Percentiles rank a stretch among this genome's conserved stretches.
These are phyloP conservation scores for Trichosurus vulpecula DNA, from an alignment of 2,797 vertebrate species.

Conservation along the genomic window DNA sequence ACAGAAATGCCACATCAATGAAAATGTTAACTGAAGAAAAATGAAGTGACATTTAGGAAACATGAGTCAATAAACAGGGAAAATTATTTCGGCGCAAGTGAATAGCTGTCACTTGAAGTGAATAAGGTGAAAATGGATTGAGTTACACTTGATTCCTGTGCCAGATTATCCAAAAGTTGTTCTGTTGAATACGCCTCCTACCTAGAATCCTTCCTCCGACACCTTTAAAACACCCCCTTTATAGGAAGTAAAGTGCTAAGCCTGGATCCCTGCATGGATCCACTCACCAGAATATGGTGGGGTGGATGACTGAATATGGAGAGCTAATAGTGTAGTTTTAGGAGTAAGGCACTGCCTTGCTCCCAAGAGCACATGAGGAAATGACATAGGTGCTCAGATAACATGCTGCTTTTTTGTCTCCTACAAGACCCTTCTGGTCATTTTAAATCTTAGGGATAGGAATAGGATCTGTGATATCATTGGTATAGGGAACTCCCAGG, in stretches of 20 bases:
- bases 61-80: background rate
- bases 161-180: background rate
- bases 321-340: background rate
- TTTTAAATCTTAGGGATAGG: background rate
- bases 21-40: background rate
- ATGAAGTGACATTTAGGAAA: background rate
- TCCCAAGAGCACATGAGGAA: background rate
- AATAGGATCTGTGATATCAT: background rate
- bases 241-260: background rate
- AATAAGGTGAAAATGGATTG: background rate
- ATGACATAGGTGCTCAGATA: background rate
- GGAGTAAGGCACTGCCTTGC: background rate
- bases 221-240: background rate
- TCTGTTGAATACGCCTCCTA: background rate
- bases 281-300: background rate
- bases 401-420: background rate
- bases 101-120: background rate
- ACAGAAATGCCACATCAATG: background rate
- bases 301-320: background rate
- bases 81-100: background rate
- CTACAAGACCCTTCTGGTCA: background rate
- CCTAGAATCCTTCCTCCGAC: background rate
- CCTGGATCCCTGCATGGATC: background rate
- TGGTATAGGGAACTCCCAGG: background rate
- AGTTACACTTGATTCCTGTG: background rate